Evolutionary conservation across 2,113 vertebrate genomes (phyloP).

Genomic region (Dicrurus megarhynchus): DNA sequence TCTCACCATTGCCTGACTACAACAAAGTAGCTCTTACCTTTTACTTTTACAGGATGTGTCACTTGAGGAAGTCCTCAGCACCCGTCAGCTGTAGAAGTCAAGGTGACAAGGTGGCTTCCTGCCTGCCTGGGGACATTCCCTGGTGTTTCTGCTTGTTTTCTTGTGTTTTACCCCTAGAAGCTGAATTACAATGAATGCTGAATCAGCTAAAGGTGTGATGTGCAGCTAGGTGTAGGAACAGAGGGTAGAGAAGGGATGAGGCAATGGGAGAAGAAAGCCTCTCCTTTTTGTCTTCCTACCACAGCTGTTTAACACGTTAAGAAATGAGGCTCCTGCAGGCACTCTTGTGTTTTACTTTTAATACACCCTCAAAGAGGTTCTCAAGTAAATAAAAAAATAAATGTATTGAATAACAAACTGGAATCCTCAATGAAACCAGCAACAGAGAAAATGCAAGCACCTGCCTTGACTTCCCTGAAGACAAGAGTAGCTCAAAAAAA

Average conservation of each 20-base stretch:
- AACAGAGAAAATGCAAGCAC: background rate
- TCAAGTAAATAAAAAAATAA: background rate
- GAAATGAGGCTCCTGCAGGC: accelerated
- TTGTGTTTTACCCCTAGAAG: background rate
- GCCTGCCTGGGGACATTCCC: background rate
- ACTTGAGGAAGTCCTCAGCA: background rate
- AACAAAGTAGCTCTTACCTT: background rate
- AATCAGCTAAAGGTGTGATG: background rate
- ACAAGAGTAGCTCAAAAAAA: background rate
- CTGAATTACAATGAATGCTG: background rate
- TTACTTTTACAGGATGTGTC: background rate
- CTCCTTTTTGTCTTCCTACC: background rate
- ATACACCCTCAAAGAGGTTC: background rate
- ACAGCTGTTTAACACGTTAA: accelerated
- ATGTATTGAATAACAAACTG: background rate
- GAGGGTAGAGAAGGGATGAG: background rate
- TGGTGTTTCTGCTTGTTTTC: background rate
- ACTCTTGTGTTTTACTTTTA: background rate
- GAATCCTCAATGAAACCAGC: background rate
- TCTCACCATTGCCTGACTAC: background rate
- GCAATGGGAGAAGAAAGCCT: background rate
- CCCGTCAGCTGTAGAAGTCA: background rate
- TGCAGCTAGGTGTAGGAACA: background rate
- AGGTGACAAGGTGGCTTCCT: background rate
- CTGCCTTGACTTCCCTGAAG: background rate